A percentile compares a stretch with the other conserved stretches of the same genome.
Evolutionary conservation across 2,888 invertebrate species (phyloP).

Genomic region (Cheilosia variabilis): DNA sequence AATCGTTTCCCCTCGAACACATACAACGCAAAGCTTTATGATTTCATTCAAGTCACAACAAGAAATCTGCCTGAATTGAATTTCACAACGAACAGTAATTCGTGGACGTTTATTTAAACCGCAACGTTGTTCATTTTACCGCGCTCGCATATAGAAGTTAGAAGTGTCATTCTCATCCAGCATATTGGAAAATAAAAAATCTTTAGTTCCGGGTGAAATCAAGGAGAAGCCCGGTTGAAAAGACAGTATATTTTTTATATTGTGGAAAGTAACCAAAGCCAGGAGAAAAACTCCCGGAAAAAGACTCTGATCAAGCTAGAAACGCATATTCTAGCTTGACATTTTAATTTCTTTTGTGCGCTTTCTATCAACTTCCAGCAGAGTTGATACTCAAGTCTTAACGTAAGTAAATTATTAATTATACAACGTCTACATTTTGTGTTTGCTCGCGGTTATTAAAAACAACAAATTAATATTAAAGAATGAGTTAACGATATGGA

Average conservation of each 20-base stretch:
- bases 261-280: neutral
- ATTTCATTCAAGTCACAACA: constrained; percentile 47
- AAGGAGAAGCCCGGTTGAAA: constrained; percentile 12
- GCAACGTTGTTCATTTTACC: constrained; percentile 49
- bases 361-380: constrained; percentile 15
- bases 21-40: constrained; percentile 23
- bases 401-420: constrained; percentile 51
- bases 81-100: constrained; percentile 74
- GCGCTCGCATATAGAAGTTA: constrained; percentile 27
- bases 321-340: constrained; percentile 57
- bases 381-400: neutral
- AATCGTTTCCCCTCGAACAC: constrained; percentile 21
- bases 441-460: neutral
- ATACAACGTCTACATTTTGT: neutral
- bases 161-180: constrained; percentile 16
- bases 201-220: constrained; percentile 26
- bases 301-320: constrained; percentile 42
- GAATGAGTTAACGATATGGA: too few relatives aligned
- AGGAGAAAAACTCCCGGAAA: neutral
- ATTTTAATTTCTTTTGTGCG: neutral
- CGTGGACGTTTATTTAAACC: constrained; percentile 15
- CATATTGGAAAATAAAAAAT: constrained; percentile 12
- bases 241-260: neutral
- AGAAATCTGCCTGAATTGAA: constrained; percentile 66
- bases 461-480: too few relatives aligned